Evolutionary conservation across 2,888 invertebrate species (phyloP).

Genomic region (Leptarthrus brevirostris): DNA sequence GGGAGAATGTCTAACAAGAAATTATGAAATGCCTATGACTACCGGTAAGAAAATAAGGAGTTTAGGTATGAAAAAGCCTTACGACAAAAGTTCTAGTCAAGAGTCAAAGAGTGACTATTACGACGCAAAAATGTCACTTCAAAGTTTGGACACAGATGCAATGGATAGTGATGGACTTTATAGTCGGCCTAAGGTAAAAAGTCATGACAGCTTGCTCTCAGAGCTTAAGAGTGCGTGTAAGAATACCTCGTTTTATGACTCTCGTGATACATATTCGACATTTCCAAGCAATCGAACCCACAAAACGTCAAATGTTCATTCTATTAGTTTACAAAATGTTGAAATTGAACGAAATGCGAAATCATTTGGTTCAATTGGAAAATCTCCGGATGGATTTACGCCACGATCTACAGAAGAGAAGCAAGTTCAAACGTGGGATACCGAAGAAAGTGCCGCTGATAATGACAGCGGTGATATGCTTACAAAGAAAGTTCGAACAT

Average conservation of each 20-base stretch:
- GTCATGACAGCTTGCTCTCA: constrained; percentile 72
- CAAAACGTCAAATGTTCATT: constrained; percentile 74
- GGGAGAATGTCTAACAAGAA: constrained; percentile 66
- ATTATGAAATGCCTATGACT: constrained; percentile 68
- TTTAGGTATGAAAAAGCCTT: constrained; percentile 62
- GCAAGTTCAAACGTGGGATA: constrained; percentile 61
- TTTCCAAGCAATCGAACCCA: constrained; percentile 72
- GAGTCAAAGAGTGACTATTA: constrained; percentile 79
- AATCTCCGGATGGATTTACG: constrained; percentile 62
- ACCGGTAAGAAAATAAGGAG: constrained; percentile 66
- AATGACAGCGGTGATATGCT: constrained; percentile 62
- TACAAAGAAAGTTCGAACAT: constrained; percentile 65
- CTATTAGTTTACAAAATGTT: constrained; percentile 77
- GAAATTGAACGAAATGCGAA: constrained; percentile 73
- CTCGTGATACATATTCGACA: constrained; percentile 73
- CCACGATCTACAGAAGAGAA: constrained; percentile 61
- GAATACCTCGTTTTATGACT: constrained; percentile 69
- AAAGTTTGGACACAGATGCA: constrained; percentile 52
- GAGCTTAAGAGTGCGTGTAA: constrained; percentile 66
- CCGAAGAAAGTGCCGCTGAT: constrained; percentile 24
- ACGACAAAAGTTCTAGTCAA: constrained; percentile 75
- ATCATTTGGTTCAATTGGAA: constrained; percentile 60
- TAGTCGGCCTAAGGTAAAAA: constrained; percentile 68
- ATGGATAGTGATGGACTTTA: constrained; percentile 59
- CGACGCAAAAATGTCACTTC: constrained; percentile 71